These are phyloP conservation scores for Pseudomyrmex sp. DNA, from an alignment of 1,140 invertebrate species.

Conservation along the genomic window DNA sequence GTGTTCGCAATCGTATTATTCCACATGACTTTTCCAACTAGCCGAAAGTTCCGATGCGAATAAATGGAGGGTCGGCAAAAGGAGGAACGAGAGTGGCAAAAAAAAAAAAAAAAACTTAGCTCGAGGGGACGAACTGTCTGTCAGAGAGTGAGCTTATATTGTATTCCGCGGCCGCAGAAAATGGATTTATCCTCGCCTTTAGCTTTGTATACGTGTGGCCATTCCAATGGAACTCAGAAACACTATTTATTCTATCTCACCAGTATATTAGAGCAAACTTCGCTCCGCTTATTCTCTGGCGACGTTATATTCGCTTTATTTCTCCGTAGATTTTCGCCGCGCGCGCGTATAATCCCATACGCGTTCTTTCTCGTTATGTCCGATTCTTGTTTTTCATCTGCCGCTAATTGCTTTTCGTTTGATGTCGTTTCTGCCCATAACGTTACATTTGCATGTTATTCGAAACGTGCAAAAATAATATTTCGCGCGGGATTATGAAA, in stretches of 20 bases:
- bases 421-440: background rate
- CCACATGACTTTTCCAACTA: slow-evolving; percentile 33
- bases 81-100: slow-evolving; percentile 52
- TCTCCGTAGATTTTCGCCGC: slow-evolving; percentile 12
- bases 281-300: background rate
- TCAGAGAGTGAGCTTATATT: slow-evolving; percentile 76
- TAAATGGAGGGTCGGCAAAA: slow-evolving; percentile 24
- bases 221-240: slow-evolving; percentile 49
- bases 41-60: slow-evolving; percentile 33
- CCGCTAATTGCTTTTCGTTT: slow-evolving; percentile 33
- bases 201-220: slow-evolving; percentile 54
- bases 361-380: background rate
- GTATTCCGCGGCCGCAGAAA: slow-evolving; percentile 78
- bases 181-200: slow-evolving; percentile 81
- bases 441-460: background rate
- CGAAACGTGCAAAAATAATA: background rate
- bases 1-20: slow-evolving; percentile 19
- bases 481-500: slow-evolving; percentile 8
- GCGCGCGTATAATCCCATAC: background rate
- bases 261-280: slow-evolving; percentile 57
- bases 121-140: slow-evolving; percentile 65
- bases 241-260: slow-evolving; percentile 80
- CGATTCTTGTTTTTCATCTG: background rate
- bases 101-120: slow-evolving; percentile 64
- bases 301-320: slow-evolving; percentile 10